Conservation (phyloP, 2,113 vertebrate genomes). For the Ptychochromis oligacanthus region DNA sequence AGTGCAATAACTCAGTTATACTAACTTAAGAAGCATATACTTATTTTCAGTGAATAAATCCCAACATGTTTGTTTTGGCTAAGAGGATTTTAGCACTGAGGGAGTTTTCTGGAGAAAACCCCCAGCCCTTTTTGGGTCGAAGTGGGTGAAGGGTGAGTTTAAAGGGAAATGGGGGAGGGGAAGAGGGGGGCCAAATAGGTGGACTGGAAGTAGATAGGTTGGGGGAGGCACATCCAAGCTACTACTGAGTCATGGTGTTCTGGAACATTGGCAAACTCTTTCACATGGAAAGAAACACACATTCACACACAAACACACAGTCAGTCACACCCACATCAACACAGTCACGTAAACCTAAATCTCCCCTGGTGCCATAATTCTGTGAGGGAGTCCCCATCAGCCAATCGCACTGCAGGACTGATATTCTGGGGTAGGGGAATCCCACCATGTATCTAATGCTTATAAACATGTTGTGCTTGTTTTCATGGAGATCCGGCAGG, state of each 20-base stretch:
- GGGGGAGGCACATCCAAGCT: slow-evolving; percentile 19
- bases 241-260: slow-evolving; percentile 36
- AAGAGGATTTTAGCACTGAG: background rate
- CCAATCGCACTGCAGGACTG: slow-evolving; percentile 33
- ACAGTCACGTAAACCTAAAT: slow-evolving; percentile 44
- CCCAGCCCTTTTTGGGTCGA: slow-evolving; percentile 17
- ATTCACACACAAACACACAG: background rate
- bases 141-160: slow-evolving; percentile 23
- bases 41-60: background rate
- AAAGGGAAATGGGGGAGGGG: slow-evolving; percentile 22
- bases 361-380: slow-evolving; percentile 25
- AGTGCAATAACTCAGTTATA: background rate
- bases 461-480: slow-evolving; percentile 72
- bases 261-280: slow-evolving; percentile 52
- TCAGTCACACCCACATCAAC: slow-evolving; percentile 40
- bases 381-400: slow-evolving; percentile 11
- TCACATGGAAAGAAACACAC: slow-evolving; percentile 45
- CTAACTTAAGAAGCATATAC: background rate
- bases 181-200: slow-evolving; percentile 26
- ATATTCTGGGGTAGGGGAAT: slow-evolving; percentile 53
- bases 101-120: slow-evolving; percentile 22
- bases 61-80: background rate
- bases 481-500: slow-evolving; percentile 59
- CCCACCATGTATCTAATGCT: slow-evolving; percentile 28
- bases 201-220: slow-evolving; percentile 10